Conservation (phyloP, 2,888 invertebrate species). For the Aphidius colemani region DNA sequence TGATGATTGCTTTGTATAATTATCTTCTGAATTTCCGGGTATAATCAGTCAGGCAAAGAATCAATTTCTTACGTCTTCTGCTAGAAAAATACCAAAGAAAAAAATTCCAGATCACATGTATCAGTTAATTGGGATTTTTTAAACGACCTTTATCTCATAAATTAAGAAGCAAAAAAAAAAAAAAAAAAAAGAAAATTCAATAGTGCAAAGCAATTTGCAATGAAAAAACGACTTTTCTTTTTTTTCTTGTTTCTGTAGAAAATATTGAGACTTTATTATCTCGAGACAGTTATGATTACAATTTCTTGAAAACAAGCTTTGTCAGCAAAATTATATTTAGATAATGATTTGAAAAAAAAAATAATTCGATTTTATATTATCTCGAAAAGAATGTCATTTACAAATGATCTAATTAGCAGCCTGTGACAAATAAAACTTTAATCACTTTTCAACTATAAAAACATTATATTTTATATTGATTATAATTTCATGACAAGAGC, state of each 20-base stretch:
- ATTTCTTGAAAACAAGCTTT: not conserved
- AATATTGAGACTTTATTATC: too few relatives aligned
- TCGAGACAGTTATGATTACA: not conserved
- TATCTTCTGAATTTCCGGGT: slow-evolving; percentile 15
- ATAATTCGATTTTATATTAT: not conserved
- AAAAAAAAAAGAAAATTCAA: not conserved
- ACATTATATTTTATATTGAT: slow-evolving; percentile 29
- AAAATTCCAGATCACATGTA: too few relatives aligned
- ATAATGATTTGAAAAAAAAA: not conserved
- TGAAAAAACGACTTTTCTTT: not conserved
- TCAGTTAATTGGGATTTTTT: not conserved
- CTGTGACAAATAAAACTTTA: not conserved
- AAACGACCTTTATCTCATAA: not conserved
- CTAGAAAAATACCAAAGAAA: slow-evolving; percentile 46
- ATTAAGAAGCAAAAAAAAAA: not conserved
- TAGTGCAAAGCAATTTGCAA: too few relatives aligned
- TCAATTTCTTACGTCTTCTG: slow-evolving; percentile 3
- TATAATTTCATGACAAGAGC: not conserved
- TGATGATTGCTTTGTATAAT: slow-evolving; percentile 49
- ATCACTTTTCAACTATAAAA: not conserved
- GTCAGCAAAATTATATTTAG: not conserved
- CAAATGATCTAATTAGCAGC: not conserved
- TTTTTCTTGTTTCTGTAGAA: too few relatives aligned
- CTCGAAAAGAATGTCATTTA: not conserved
- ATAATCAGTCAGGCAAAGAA: slow-evolving; percentile 10